A percentile compares a stretch with the other conserved stretches of the same genome.
These are phyloP conservation scores for Sisyra nigra DNA, from an alignment of 2,888 invertebrate genomes.

Conservation along the genomic window DNA sequence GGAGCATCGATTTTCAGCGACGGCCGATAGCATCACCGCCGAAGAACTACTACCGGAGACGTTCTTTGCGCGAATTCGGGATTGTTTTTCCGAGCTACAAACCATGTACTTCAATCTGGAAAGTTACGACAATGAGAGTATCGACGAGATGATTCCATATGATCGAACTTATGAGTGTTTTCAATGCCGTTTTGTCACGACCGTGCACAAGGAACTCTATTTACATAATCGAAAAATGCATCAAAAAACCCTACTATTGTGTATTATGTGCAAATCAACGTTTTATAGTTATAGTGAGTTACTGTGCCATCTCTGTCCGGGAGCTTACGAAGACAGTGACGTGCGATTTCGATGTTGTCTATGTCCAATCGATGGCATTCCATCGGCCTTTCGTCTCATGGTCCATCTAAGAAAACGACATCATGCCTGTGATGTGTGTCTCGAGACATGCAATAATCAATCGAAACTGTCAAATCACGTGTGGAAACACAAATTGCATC, in stretches of 20 bases:
- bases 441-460: conserved; percentile 67
- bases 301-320: conserved; percentile 74
- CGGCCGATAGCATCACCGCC: conserved; percentile 60
- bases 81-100: conserved; percentile 42
- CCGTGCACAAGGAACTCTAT: conserved; percentile 69
- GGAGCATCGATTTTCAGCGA: conserved; percentile 64
- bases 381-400: conserved; percentile 79
- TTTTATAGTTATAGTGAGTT: conserved; percentile 80
- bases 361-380: conserved; percentile 58
- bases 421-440: conserved; percentile 73
- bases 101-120: conserved; percentile 54
- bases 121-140: conserved; percentile 35
- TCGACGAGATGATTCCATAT: conserved; percentile 26
- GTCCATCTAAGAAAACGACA: conserved; percentile 73
- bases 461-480: conserved; percentile 70
- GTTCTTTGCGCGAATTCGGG: conserved; percentile 49
- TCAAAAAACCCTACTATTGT: conserved; percentile 63
- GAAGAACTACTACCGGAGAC: conserved; percentile 56
- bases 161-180: conserved; percentile 71
- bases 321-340: conserved; percentile 49
- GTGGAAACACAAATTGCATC: conserved; percentile 80
- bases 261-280: conserved; percentile 76
- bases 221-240: conserved; percentile 77
- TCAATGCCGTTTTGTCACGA: conserved; percentile 64
- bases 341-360: conserved; percentile 68